These are phyloP conservation scores for Orchestia grillus DNA, from an alignment of 1,140 invertebrate genomes.

Conservation along the genomic window DNA sequence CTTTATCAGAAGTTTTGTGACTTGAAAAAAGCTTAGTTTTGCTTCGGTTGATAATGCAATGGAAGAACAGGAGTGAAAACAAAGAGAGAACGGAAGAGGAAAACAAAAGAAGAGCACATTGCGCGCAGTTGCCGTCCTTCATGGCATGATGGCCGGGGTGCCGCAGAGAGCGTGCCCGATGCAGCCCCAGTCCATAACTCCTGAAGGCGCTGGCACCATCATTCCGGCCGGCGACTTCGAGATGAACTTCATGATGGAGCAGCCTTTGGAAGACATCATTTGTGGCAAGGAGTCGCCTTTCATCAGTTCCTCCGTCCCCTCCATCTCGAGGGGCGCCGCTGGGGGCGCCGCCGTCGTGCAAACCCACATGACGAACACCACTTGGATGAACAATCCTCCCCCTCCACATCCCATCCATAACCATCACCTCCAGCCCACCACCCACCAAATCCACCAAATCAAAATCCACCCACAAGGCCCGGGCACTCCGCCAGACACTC, in stretches of 20 bases:
- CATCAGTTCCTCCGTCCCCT: slow-evolving; percentile 55
- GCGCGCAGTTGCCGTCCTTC: neutral
- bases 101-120: neutral
- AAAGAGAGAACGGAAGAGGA: neutral
- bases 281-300: slow-evolving; percentile 48
- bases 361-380: slow-evolving; percentile 64
- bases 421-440: slow-evolving; percentile 28
- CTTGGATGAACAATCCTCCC: slow-evolving; percentile 61
- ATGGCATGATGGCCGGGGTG: slow-evolving; percentile 39
- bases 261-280: slow-evolving; percentile 63
- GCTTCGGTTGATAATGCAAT: neutral
- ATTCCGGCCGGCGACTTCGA: slow-evolving; percentile 61
- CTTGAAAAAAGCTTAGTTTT: neutral
- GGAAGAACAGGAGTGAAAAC: neutral
- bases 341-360: slow-evolving; percentile 58
- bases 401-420: slow-evolving; percentile 58
- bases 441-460: slow-evolving; percentile 59
- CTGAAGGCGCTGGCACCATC: slow-evolving; percentile 50
- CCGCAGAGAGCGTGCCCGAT: slow-evolving; percentile 13
- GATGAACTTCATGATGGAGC: slow-evolving; percentile 66
- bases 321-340: slow-evolving; percentile 57
- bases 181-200: slow-evolving; percentile 15
- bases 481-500: slow-evolving; percentile 65
- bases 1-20: neutral
- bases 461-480: slow-evolving; percentile 64